A percentile compares a stretch with the other conserved stretches of the same genome.
These are phyloP conservation scores for Procambarus clarkii DNA, from an alignment of 1,140 invertebrate genomes.

Conservation along the genomic window DNA sequence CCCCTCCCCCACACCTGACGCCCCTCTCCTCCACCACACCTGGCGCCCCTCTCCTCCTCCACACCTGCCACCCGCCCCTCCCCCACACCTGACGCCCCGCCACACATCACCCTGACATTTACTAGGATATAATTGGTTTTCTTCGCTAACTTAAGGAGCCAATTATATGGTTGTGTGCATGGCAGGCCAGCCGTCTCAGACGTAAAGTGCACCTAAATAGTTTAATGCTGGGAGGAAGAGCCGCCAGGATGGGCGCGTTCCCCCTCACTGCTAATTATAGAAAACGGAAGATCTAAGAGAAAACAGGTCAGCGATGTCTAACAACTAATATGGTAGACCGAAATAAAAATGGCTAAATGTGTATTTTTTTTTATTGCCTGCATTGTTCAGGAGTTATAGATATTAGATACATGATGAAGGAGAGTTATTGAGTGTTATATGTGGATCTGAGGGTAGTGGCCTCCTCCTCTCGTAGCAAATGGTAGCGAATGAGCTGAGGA, in stretches of 20 bases:
- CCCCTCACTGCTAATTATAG: no score
- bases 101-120: conserved; percentile 9
- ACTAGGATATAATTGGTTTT: background rate
- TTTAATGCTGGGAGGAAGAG: background rate
- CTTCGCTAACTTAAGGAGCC: background rate
- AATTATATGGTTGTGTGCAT: conserved; percentile 13
- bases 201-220: background rate
- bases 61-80: no score
- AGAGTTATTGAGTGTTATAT: background rate
- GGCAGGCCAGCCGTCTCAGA: background rate
- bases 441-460: background rate
- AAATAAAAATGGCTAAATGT: background rate
- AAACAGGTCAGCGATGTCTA: background rate
- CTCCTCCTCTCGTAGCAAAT: no score
- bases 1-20: no score
- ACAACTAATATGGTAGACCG: background rate
- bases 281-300: background rate
- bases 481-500: no score
- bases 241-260: no score
- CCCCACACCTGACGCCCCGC: background rate
- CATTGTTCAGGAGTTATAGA: background rate
- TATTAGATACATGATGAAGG: background rate
- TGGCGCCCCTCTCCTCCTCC: no score
- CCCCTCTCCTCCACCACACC: no score
- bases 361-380: no score